Base-by-base conservation (phyloP, 2,797 vertebrate genomes). In the Salmo trutta region DNA sequence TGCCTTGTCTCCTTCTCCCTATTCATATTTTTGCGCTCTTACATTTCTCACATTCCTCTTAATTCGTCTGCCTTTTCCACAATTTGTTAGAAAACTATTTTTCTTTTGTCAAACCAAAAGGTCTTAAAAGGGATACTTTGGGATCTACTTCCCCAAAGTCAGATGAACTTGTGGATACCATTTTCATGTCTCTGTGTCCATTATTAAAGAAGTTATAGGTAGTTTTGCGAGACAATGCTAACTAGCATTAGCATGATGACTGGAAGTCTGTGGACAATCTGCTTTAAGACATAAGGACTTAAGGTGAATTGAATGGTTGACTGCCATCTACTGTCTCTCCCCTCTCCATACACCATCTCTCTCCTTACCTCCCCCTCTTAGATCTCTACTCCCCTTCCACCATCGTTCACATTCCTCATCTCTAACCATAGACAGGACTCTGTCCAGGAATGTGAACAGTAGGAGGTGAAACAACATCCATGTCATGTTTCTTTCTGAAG, bases 401-500 rank as follows among this genome's bases (percentile, higher is more conserved):
- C n/a, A 4, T 73, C 54, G 16, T 33, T 36, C 29, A 62, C 54
- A 41, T 62, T 62, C 72, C 65, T 41, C 29, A 14, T 47, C 17
- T 73, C 17, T 67, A 68, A 31, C 59, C 69, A 27, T 71, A 71
- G 54, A 53, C 27, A 68, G 33, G 29, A 71, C 51, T 41, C 51
- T 5, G 33, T 19, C n/a, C 52, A 74, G 71, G 71, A 73, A 78
- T 78, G 71, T 78, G 74, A 78, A 78, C 71, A 66, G 36, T 4
- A 33, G 29, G 16, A 72, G 10, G 10, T 52, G 31, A 65, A 33
- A 66, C 15, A 72, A 72, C 24, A 52, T 24, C 59, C 47, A 77
- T 16, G 47, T 47, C 54, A 47, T 47, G 10, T 47, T 47, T 47
- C 31, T 17, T 41, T 64, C 19, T 5, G n/a, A 47, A 41, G 31